Evolutionary conservation across 92 coral and sea anemone species (phyloP), one percentile per base, ranked within the genome.

Genomic region (Hydrozoanthus gracilis): DNA sequence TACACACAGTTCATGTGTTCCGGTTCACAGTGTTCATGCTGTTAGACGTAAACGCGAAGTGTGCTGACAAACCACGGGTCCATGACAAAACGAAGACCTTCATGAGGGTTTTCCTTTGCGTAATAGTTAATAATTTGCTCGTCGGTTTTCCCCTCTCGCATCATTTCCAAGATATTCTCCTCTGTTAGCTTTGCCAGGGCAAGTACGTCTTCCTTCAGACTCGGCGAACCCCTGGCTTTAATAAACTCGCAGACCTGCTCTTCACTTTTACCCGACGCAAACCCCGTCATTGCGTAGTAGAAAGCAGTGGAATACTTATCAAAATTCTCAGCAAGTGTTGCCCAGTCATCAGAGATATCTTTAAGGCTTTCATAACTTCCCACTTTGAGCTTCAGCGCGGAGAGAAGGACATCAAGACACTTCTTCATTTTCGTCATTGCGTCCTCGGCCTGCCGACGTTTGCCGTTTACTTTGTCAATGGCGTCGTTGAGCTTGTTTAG

Each of bases 1-100:
- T 27, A 27, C 39, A 27, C 39, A 27, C 39, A 27, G 39, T 27
- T 27, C 39, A 27, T 27, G 39, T 27, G 39, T 2, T 27, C 39
- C 39, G 2, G 39, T 27, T 27, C 39, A 27, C 39, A 27, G 39
- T 27, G 39, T 27, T 27, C 1, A 27, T 2, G 2, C 2, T 27
- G 39, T 2, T 27, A 27, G 39, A 51, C 8, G 55, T 70, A 84
- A 67, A 82, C 16, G 14, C 92, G 94, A 62, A 91, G 94, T 46
- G 91, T 83, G 82, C 94, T 91, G 45, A 91, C 92, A 79, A 91
- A 91, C 50, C 84, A 91, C 70, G 91, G 14, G 78, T 88, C 92
- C 92, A 91, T 64, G 48, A 91, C 72, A 73, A 91, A 91, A 74
- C 94, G 92, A 71, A 91, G 94, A 9, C 94, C 94, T 78, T 88